Percentiles rank a stretch among this genome's conserved stretches.
These are phyloP conservation scores for Tokudaia muenninki DNA, from an alignment of 2,797 vertebrate species.

Conservation along the genomic window DNA sequence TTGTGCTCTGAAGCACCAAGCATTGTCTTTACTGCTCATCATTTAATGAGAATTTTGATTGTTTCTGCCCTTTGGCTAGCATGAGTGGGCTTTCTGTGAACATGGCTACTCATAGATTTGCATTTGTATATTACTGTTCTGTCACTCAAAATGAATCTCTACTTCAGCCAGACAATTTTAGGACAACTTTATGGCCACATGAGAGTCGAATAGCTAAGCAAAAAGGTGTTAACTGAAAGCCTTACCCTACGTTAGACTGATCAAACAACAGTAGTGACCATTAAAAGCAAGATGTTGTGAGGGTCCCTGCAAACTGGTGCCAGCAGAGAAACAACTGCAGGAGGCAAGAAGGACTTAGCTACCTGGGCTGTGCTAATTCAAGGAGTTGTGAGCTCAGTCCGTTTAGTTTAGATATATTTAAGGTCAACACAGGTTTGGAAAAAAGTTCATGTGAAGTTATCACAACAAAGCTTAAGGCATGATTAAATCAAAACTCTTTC, in stretches of 20 bases:
- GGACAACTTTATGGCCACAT: not conserved
- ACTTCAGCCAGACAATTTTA: not conserved
- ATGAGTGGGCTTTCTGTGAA: too few relatives aligned
- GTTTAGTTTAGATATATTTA: not conserved
- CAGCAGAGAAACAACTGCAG: not conserved
- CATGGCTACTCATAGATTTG: not conserved
- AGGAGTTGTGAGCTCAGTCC: not conserved
- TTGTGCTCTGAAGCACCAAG: not conserved
- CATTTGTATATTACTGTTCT: not conserved
- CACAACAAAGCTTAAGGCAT: not conserved
- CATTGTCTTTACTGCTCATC: not conserved
- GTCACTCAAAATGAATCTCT: not conserved
- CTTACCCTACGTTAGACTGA: not conserved
- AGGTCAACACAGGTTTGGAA: not conserved
- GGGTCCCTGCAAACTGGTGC: not conserved
- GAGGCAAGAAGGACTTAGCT: not conserved
- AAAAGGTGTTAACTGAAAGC: constrained; percentile 15
- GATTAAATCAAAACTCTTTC: not conserved
- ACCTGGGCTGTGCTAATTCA: not conserved
- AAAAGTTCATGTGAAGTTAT: not conserved
- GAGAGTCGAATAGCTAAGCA: not conserved
- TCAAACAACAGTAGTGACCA: not conserved
- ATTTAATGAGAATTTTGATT: not conserved
- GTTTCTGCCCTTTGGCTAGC: not conserved
- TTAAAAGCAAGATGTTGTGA: not conserved